Conservation (phyloP, 2,113 vertebrate species). For the Grus americana region DNA sequence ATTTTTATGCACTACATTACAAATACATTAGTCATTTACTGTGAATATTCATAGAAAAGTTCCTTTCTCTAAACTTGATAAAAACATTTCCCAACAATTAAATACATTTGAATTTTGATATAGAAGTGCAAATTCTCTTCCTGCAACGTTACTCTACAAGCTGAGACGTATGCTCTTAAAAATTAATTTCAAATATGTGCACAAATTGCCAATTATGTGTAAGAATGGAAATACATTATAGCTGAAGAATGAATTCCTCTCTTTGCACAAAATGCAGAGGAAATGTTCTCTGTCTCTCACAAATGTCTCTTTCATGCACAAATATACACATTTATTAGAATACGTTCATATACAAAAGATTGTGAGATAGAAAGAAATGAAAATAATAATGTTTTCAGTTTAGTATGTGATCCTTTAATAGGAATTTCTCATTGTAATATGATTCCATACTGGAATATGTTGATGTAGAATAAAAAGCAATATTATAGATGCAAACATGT, state of each 20-base stretch:
- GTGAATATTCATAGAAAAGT: not conserved
- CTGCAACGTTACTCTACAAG: not conserved
- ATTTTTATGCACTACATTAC: not conserved
- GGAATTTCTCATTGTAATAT: not conserved
- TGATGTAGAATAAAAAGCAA: not conserved
- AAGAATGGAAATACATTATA: slow-evolving; percentile 10
- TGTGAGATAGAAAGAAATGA: not conserved
- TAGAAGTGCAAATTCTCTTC: not conserved
- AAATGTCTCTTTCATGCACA: not conserved
- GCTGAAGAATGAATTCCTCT: not conserved
- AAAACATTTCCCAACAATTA: slow-evolving; percentile 9
- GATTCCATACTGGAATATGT: not conserved
- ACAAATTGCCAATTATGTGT: slow-evolving; percentile 8
- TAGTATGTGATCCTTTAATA: not conserved
- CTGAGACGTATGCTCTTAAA: not conserved
- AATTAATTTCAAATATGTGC: slow-evolving; percentile 28
- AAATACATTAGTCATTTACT: not conserved
- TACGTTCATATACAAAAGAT: not conserved
- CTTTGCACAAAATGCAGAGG: not conserved
- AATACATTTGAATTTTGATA: not conserved
- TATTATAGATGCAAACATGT: not conserved
- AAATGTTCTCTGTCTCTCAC: not conserved
- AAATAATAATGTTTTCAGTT: slow-evolving; percentile 5
- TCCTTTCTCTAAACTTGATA: not conserved
- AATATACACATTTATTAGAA: not conserved